A percentile compares a stretch with the other conserved stretches of the same genome.
These are phyloP conservation scores for Coptodon rendalli DNA, from an alignment of 2,113 vertebrate genomes.

Conservation along the genomic window DNA sequence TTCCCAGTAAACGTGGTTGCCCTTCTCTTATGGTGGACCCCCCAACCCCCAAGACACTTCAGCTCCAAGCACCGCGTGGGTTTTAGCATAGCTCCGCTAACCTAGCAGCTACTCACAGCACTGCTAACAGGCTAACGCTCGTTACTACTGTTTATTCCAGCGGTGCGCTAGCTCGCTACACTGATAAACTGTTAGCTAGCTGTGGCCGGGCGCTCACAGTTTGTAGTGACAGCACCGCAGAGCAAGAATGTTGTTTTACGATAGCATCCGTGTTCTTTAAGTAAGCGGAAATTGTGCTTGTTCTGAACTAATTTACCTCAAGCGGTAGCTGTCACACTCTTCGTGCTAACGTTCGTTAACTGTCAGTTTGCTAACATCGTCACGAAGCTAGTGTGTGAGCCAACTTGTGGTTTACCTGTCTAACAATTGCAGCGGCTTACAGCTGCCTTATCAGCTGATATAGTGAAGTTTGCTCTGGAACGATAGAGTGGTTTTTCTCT, in stretches of 20 bases:
- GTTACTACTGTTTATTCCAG: not conserved
- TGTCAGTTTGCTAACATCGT: conserved; percentile 23
- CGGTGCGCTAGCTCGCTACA: conserved; percentile 14
- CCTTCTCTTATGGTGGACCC: not conserved
- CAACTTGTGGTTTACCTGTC: not conserved
- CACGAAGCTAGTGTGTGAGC: conserved; percentile 11
- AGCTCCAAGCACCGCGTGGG: conserved; percentile 54
- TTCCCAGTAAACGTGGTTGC: not conserved
- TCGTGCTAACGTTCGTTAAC: not conserved
- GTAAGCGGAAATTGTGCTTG: not conserved
- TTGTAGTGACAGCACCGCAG: not conserved
- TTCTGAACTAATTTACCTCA: not conserved
- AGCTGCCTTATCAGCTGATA: not conserved
- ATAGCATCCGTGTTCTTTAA: not conserved
- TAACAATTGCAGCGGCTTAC: not conserved
- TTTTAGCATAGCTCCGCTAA: conserved; percentile 64
- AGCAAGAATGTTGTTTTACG: fast-evolving
- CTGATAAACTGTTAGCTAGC: not conserved
- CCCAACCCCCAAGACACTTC: not conserved
- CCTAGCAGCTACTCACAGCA: conserved; percentile 17
- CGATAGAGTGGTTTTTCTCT: not conserved
- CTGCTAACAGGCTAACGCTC: conserved; percentile 51
- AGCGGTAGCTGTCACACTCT: conserved; percentile 1
- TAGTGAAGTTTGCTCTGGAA: not conserved
- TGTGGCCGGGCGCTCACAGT: not conserved